Conservation (phyloP, 2,888 invertebrate species). For the Calephelis perditalis region DNA sequence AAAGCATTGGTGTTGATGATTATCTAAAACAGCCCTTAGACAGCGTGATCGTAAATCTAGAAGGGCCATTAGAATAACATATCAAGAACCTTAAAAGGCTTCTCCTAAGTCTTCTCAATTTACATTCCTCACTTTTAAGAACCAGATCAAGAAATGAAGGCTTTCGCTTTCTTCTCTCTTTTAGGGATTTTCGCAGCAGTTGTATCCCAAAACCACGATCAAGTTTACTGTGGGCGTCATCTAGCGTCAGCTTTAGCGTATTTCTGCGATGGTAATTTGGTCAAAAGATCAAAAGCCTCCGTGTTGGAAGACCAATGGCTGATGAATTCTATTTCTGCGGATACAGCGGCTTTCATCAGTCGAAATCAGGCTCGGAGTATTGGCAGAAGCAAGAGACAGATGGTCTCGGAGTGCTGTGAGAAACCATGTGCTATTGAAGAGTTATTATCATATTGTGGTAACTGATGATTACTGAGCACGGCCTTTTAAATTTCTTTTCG, state of each 20-base stretch:
- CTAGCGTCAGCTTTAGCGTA: neutral
- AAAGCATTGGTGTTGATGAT: neutral
- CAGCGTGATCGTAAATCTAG: too few species aligned
- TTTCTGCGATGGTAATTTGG: constrained; percentile 4
- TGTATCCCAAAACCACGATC: neutral
- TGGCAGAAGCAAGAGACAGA: constrained; percentile 37
- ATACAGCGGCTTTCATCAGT: constrained; percentile 32
- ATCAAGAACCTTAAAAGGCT: too few species aligned
- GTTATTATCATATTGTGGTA: constrained; percentile 22
- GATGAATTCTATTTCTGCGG: neutral
- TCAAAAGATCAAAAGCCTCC: neutral
- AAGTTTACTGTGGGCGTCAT: constrained; percentile 7
- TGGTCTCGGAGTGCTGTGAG: constrained; percentile 42
- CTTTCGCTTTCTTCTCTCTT: neutral
- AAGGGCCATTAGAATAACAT: too few species aligned
- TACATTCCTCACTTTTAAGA: too few species aligned
- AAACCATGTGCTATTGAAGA: constrained; percentile 36
- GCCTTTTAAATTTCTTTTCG: neutral
- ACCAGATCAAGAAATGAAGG: neutral
- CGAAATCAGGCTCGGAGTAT: constrained; percentile 31
- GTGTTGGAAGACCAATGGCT: too few species aligned
- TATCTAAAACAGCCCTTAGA: too few species aligned
- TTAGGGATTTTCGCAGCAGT: neutral
- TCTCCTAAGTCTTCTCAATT: too few species aligned
- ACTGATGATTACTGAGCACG: neutral